Percentiles rank a stretch among this genome's conserved stretches.
Conservation (phyloP, 2,113 vertebrate species). For the Corythornis vintsioides region DNA sequence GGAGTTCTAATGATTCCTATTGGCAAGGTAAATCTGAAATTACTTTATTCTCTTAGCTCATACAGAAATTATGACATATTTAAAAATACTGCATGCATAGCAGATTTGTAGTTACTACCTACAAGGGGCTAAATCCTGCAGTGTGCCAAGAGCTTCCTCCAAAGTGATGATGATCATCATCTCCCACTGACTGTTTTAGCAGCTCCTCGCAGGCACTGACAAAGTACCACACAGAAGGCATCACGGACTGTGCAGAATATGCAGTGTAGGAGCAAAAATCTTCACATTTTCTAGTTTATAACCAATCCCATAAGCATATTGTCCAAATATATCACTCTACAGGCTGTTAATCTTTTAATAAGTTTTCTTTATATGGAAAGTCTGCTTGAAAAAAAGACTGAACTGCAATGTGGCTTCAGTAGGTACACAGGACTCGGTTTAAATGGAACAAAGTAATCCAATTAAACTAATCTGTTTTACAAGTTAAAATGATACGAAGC, state of each 20-base stretch:
- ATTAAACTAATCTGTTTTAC: constrained; percentile 66
- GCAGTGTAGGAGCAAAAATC: neutral
- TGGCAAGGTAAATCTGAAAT: constrained; percentile 72
- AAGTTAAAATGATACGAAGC: constrained; percentile 66
- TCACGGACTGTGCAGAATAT: neutral
- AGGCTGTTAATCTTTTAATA: constrained; percentile 66
- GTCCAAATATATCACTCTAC: constrained; percentile 47
- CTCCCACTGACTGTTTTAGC: neutral
- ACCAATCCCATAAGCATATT: constrained; percentile 34
- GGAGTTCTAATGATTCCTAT: constrained; percentile 76
- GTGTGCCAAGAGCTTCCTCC: neutral
- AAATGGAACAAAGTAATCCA: constrained; percentile 70
- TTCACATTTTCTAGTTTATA: constrained; percentile 31
- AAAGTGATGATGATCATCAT: neutral
- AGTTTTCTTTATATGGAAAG: constrained; percentile 38
- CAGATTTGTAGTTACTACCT: constrained; percentile 45
- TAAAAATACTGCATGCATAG: constrained; percentile 60
- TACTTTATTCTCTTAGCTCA: constrained; percentile 72
- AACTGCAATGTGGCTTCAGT: constrained; percentile 33
- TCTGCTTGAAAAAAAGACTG: constrained; percentile 49
- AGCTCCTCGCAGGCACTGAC: neutral
- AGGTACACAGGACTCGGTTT: constrained; percentile 34
- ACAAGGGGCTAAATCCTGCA: neutral
- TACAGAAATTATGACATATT: constrained; percentile 71
- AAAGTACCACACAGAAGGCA: neutral